These are phyloP conservation scores for Pteropus rufus DNA, from an alignment of 2,797 vertebrate species.

Conservation along the genomic window DNA sequence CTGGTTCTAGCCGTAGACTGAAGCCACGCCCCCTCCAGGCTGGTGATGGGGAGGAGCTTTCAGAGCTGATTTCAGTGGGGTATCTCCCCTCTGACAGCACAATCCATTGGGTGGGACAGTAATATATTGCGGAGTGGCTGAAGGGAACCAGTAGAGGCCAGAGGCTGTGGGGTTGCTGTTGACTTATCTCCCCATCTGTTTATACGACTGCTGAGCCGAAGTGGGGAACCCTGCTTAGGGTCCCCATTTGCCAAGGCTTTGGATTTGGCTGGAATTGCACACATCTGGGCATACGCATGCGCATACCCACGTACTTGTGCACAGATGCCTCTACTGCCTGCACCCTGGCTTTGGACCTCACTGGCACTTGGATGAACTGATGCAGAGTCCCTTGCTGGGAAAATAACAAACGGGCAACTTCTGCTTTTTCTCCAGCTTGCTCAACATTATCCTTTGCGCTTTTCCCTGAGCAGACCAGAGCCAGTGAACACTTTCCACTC, in stretches of 20 bases:
- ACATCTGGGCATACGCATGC: not conserved
- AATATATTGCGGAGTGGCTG: not conserved
- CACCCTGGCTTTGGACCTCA: not conserved
- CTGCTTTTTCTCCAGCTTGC: constrained; percentile 44
- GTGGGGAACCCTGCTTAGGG: not conserved
- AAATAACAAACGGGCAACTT: not conserved
- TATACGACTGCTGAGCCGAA: not conserved
- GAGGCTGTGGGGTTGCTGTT: not conserved
- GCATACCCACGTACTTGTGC: not conserved
- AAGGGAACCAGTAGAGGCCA: not conserved
- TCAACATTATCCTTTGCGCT: not conserved
- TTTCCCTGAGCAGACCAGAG: constrained; percentile 61
- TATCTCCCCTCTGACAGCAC: not conserved
- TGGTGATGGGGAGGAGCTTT: not conserved
- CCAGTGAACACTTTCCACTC: constrained; percentile 53
- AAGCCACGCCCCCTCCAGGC: not conserved
- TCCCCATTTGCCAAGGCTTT: not conserved
- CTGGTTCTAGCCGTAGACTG: not conserved
- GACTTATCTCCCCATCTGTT: not conserved
- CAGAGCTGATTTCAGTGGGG: not conserved
- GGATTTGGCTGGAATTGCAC: not conserved
- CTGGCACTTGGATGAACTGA: not conserved
- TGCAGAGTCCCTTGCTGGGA: not conserved
- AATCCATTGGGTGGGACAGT: not conserved
- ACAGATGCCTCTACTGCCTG: fast-evolving